Percentiles rank a stretch among this genome's conserved stretches.
phyloP scores from a whole-genome alignment of 2,888 invertebrate genomes.

The Linyphia triangularis region DNA sequence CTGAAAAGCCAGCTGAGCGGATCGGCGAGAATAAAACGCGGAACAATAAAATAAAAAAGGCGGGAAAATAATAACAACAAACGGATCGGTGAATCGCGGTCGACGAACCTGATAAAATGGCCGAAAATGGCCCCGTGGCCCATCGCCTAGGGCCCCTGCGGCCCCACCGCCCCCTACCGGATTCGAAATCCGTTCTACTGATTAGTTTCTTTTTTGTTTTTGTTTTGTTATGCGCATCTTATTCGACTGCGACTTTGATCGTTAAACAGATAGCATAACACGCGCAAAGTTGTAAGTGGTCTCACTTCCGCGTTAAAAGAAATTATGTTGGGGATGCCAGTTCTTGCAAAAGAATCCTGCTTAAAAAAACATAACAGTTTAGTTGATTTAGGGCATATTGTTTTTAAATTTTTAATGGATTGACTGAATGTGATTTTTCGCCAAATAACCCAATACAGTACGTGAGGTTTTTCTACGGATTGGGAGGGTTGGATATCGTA shows the following conservation, averaged over 20 bases:
- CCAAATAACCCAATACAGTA: too few species aligned
- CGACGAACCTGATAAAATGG: constrained; percentile 74
- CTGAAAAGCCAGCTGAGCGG: constrained; percentile 51
- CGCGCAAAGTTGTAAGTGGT: not conserved
- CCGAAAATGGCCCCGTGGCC: constrained; percentile 71
- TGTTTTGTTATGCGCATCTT: constrained; percentile 20
- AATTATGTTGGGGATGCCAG: not conserved
- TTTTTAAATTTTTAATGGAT: too few species aligned
- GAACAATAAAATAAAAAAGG: constrained; percentile 41
- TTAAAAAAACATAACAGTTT: not conserved
- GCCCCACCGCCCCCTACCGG: not conserved
- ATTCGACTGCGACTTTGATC: constrained; percentile 1
- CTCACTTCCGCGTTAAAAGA: constrained; percentile 18
- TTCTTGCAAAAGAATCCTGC: not conserved
- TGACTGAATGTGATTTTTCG: too few species aligned
- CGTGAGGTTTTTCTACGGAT: too few species aligned
- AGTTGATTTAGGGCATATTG: not conserved
- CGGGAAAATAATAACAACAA: constrained; percentile 26
- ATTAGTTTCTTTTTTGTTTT: constrained; percentile 36
- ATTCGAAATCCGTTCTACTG: not conserved
- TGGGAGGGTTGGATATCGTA: too few species aligned
- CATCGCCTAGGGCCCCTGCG: constrained; percentile 70
- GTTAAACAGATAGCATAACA: constrained; percentile 21
- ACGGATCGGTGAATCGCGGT: constrained; percentile 66
- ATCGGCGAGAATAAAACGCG: constrained; percentile 55